These are phyloP conservation scores for Anguilla megastoma DNA, from an alignment of 2,797 vertebrate species.

Conservation along the genomic window DNA sequence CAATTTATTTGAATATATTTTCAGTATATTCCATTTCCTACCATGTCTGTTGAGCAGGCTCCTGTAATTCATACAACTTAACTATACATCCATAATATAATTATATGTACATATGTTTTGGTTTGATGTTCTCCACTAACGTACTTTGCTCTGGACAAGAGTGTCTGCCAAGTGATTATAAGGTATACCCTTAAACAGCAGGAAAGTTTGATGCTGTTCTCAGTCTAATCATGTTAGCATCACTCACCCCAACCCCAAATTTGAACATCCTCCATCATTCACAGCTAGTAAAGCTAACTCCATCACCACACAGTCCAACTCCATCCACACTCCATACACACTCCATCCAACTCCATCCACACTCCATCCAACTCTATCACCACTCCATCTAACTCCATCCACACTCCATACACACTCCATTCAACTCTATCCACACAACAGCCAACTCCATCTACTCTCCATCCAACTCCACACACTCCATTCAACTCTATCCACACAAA, in stretches of 20 bases:
- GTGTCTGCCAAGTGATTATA: too few species aligned
- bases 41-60: neutral
- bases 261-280: too few species aligned
- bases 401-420: neutral
- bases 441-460: neutral
- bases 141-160: too few species aligned
- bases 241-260: too few species aligned
- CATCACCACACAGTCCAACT: neutral
- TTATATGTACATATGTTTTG: neutral
- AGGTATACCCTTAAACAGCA: too few species aligned
- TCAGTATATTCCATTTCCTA: neutral
- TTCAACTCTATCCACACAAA: neutral
- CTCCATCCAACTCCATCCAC: neutral
- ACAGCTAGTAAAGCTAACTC: neutral
- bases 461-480: neutral
- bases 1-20: too few species aligned
- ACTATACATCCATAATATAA: conserved; percentile 1
- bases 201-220: neutral
- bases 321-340: neutral
- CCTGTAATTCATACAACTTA: conserved; percentile 18
- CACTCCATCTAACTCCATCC: neutral
- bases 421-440: neutral
- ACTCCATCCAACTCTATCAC: too few species aligned
- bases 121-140: too few species aligned
- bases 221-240: neutral